A percentile compares a stretch with the other conserved stretches of the same genome.
Conservation (phyloP, 35 echinoderm and acorn worm genomes). For the Lytechinus pictus region DNA sequence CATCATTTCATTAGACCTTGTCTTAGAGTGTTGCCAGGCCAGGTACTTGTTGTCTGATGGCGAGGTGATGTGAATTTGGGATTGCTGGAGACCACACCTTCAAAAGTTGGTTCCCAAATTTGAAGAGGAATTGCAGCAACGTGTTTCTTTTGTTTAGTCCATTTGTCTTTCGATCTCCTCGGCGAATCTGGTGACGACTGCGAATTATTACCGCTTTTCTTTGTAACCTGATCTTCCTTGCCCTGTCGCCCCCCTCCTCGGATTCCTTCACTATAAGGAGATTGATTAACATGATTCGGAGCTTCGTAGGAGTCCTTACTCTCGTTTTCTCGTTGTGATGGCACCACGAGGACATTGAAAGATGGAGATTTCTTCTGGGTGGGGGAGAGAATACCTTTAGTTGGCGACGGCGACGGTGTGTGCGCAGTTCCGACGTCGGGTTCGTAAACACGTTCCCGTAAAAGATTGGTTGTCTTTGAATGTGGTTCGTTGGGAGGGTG, state of each 20-base stretch:
- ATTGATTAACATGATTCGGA: background rate
- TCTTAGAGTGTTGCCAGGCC: background rate
- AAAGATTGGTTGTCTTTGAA: background rate
- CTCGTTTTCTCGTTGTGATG: background rate
- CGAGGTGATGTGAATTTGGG: slow-evolving; percentile 59
- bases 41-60: background rate
- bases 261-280: background rate
- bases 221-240: slow-evolving; percentile 7
- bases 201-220: slow-evolving; percentile 18
- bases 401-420: background rate
- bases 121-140: slow-evolving; percentile 50
- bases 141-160: background rate
- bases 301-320: background rate
- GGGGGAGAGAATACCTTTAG: background rate
- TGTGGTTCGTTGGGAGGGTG: background rate
- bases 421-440: background rate
- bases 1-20: background rate
- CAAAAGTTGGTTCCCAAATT: slow-evolving; percentile 76
- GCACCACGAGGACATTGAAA: background rate
- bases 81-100: slow-evolving; percentile 56
- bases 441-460: background rate
- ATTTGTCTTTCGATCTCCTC: background rate
- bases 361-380: background rate
- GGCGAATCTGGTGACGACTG: background rate
- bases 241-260: background rate